Conservation (phyloP, 1,140 invertebrate genomes). For the Colletes gigas region DNA sequence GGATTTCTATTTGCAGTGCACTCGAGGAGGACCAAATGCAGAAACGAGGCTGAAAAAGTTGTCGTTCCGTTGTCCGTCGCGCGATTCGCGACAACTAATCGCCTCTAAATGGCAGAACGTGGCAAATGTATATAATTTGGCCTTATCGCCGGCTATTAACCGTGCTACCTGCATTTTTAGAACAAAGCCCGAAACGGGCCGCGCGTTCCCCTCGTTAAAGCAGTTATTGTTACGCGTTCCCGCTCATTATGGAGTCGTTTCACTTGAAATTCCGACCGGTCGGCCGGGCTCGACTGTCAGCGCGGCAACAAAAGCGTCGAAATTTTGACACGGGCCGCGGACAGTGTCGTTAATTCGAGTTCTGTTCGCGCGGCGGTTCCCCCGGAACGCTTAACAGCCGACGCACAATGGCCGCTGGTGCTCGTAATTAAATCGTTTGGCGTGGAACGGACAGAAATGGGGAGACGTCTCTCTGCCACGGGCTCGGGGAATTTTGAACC, state of each 20-base stretch:
- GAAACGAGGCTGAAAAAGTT: too few relatives aligned
- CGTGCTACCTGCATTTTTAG: slow-evolving; percentile 22
- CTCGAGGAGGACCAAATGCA: too few relatives aligned
- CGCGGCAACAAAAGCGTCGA: not conserved
- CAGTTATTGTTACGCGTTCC: slow-evolving; percentile 37
- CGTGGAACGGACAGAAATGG: not conserved
- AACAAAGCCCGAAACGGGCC: slow-evolving; percentile 24
- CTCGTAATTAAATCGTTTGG: slow-evolving; percentile 17
- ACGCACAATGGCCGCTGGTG: not conserved
- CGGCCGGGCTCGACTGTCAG: not conserved
- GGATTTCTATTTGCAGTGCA: too few relatives aligned
- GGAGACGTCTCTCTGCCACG: not conserved
- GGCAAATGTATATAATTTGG: slow-evolving; percentile 33
- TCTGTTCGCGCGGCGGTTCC: not conserved
- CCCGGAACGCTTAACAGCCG: not conserved
- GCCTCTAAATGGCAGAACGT: not conserved
- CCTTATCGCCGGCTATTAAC: slow-evolving; percentile 34
- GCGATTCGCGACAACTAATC: not conserved
- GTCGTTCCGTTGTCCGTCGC: too few relatives aligned
- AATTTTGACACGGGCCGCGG: slow-evolving; percentile 11
- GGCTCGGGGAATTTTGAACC: not conserved
- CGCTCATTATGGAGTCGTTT: slow-evolving; percentile 40
- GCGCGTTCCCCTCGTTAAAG: slow-evolving; percentile 27
- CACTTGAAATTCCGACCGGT: slow-evolving; percentile 9
- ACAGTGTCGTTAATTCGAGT: slow-evolving; percentile 9